A percentile compares a stretch with the other conserved stretches of the same genome.
Conservation (phyloP, 1,140 invertebrate species). For the Spodoptera litura region DNA sequence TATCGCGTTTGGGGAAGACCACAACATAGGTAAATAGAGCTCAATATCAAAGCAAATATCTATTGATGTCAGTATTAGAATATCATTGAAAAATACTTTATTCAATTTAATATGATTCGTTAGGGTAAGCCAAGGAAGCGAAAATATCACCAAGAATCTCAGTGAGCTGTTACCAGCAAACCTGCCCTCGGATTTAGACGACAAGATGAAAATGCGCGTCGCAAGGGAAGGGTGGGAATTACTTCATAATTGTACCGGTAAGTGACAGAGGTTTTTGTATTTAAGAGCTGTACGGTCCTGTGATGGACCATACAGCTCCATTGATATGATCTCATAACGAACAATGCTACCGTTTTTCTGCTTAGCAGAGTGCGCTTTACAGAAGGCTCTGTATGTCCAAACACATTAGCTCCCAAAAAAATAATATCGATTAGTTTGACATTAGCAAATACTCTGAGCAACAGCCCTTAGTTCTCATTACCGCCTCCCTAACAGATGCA, state of each 20-base stretch:
- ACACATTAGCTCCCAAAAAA: too few species aligned
- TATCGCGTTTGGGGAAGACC: conserved; percentile 77
- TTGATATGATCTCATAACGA: too few species aligned
- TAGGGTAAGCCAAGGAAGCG: conserved; percentile 56
- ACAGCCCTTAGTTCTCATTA: too few species aligned
- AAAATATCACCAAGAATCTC: conserved; percentile 66
- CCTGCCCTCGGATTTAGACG: conserved; percentile 68
- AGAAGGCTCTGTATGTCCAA: too few species aligned
- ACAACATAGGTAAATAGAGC: conserved; percentile 59
- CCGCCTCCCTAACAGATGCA: too few species aligned
- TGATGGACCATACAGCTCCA: too few species aligned
- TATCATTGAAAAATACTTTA: background rate
- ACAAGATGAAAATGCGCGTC: conserved; percentile 75
- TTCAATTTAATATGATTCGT: conserved; percentile 11
- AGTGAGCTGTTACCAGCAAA: conserved; percentile 64
- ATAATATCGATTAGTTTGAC: too few species aligned
- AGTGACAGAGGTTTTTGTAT: conserved; percentile 19
- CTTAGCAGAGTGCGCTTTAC: too few species aligned
- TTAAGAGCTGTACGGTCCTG: too few species aligned
- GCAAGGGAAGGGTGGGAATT: conserved; percentile 88
- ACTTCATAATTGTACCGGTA: conserved; percentile 93
- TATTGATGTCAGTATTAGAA: background rate
- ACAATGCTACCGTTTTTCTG: too few species aligned
- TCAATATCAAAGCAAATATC: background rate
- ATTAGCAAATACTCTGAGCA: too few species aligned